Conservation (phyloP, 2,113 vertebrate species). For the Microtus ochrogaster region DNA sequence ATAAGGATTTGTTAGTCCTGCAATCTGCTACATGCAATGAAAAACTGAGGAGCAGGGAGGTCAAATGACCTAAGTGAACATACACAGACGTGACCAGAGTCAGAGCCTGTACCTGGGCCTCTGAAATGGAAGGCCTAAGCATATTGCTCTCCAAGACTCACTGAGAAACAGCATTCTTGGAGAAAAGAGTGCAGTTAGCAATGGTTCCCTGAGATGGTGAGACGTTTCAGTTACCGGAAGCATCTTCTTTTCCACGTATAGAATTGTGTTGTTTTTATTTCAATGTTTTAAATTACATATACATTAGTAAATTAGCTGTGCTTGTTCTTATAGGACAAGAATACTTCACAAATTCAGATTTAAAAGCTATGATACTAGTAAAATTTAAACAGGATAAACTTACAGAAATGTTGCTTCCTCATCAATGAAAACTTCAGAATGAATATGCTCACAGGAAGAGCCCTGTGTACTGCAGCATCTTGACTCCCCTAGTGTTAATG, state of each 20-base stretch:
- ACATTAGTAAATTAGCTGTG: not conserved
- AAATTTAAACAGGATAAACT: constrained; percentile 24
- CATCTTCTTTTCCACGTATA: not conserved
- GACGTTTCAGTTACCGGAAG: not conserved
- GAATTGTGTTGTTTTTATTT: constrained; percentile 1
- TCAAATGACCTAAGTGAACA: not conserved
- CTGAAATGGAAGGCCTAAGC: not conserved
- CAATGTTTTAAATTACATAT: not conserved
- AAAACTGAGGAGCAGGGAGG: not conserved
- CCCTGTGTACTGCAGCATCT: constrained; percentile 15
- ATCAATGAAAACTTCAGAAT: constrained; percentile 25
- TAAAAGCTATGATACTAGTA: constrained; percentile 32
- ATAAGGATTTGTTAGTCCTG: not conserved
- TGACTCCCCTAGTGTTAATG: constrained; percentile 17
- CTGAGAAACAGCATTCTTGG: not conserved
- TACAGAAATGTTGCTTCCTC: not conserved
- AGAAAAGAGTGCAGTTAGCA: not conserved
- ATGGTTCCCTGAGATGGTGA: not conserved
- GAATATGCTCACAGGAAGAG: not conserved
- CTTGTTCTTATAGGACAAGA: constrained; percentile 19
- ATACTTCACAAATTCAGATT: constrained; percentile 7
- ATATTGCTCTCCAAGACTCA: not conserved
- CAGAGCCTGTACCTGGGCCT: not conserved
- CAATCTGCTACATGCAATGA: not conserved
- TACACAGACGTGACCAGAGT: not conserved